These are phyloP conservation scores for Aporophyla lueneburgensis DNA, from an alignment of 2,888 invertebrate genomes.

Conservation along the genomic window DNA sequence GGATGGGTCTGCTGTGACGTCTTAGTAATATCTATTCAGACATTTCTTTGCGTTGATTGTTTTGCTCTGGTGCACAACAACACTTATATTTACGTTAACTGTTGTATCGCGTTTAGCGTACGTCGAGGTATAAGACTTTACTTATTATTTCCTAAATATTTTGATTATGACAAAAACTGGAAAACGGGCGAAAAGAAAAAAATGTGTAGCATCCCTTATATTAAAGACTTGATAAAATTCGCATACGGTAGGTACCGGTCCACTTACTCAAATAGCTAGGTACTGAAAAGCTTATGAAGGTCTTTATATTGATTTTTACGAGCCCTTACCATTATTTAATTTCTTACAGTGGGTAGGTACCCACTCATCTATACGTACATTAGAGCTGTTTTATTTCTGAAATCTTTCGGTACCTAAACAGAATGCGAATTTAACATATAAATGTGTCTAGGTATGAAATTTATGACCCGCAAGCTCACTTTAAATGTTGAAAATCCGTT, in stretches of 20 bases:
- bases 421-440: background rate
- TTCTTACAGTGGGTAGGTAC: background rate
- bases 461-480: background rate
- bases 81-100: conserved; percentile 1
- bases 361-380: background rate
- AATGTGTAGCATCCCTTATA: background rate
- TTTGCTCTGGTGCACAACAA: conserved; percentile 23
- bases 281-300: conserved; percentile 19
- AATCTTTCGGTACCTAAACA: background rate
- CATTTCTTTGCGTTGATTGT: conserved; percentile 44
- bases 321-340: conserved; percentile 21
- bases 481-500: conserved; percentile 3
- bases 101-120: background rate
- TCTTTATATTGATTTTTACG: conserved; percentile 42
- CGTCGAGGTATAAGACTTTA: background rate
- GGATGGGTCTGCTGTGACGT: conserved; percentile 47
- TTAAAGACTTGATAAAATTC: conserved; percentile 22
- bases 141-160: background rate
- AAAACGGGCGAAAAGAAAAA: background rate
- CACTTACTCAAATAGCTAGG: conserved; percentile 10
- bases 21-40: conserved; percentile 43
- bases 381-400: background rate
- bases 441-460: background rate
- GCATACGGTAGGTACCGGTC: conserved; percentile 3
- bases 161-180: background rate